Base-by-base conservation (phyloP, 2,888 invertebrate genomes). In the Onchidella celtica region DNA sequence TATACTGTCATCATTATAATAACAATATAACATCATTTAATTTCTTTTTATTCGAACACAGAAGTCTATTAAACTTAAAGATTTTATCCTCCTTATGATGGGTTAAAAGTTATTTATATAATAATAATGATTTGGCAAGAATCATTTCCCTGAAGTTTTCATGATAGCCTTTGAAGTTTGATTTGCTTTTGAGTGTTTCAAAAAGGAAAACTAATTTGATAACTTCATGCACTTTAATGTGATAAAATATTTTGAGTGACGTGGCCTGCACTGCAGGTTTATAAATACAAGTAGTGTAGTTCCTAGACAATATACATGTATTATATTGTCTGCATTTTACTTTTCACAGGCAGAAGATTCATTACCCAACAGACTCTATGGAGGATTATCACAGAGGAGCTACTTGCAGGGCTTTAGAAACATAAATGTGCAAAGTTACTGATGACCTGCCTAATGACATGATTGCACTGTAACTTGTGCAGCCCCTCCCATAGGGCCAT, bases 341-440 rank as follows among this genome's bases (percentile, higher is more conserved):
- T 4, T 40, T 65, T 40, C 24, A 14, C 75, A 75, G 75, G 32
- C 29, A 47, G 75, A 75, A 21, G 75, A 75, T n/a, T 32, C 38
- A 38, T n/a, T 47, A 3, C 29, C 63, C 6, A 65, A 47, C 32
- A 63, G 75, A 75, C 47, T 27, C 3, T 40, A 40, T 75, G 65
- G 63, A 47, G 65, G 38, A 27, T 36, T 75, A 36, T 36, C 75
- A n/a, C 75, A 75, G 27, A 59, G 73, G 59, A n/a, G 34, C 34
- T n/a, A 17, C 27, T 36, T 32, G 47, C 27, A 65, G n/a, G 47
- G 1, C 34, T 47, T 29, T n/a, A 21, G 65, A 40, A 14, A 73
- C 32, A 27, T 36, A 21, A 4, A 17, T 59, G 14, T 59, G 24
- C n/a, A 2, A 34, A n/a, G n/a, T n/a, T n/a, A n/a, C n/a, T n/a